Evolutionary conservation across 2,113 vertebrate species (phyloP).

Genomic region (Brachypodius melanocephalos): DNA sequence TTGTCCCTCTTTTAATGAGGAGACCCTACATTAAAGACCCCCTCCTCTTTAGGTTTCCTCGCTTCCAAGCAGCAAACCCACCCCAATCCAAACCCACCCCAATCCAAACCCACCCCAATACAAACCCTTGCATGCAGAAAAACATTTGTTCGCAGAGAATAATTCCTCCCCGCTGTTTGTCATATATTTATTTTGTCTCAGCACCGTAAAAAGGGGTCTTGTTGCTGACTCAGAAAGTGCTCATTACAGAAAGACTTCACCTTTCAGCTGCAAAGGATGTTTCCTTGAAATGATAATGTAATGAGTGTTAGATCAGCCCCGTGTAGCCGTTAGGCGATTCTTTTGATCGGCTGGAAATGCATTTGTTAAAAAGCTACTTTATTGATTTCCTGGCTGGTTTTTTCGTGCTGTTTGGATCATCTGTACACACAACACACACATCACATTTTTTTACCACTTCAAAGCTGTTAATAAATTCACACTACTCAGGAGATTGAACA

Average conservation of each 20-base stretch:
- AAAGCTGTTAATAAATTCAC: slow-evolving; percentile 67
- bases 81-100: neutral
- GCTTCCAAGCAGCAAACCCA: neutral
- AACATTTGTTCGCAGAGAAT: slow-evolving; percentile 15
- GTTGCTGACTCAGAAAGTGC: slow-evolving; percentile 52
- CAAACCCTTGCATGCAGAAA: neutral
- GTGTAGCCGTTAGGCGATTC: slow-evolving; percentile 58
- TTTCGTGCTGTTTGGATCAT: slow-evolving; percentile 63
- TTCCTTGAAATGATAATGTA: slow-evolving; percentile 66
- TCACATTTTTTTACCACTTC: slow-evolving; percentile 63
- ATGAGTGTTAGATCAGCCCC: slow-evolving; percentile 57
- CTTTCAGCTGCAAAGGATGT: slow-evolving; percentile 55
- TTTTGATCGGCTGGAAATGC: slow-evolving; percentile 70
- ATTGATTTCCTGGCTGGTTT: slow-evolving; percentile 72
- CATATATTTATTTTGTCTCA: slow-evolving; percentile 51
- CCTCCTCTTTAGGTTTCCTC: neutral
- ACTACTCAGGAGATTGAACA: slow-evolving; percentile 32
- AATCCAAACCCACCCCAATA: neutral
- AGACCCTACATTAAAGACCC: neutral
- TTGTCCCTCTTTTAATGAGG: neutral
- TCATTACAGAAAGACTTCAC: slow-evolving; percentile 64
- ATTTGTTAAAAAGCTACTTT: slow-evolving; percentile 71
- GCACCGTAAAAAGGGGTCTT: neutral
- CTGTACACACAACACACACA: neutral
- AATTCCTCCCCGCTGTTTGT: neutral